Evolutionary conservation across 64 coral and sea anemone species (phyloP), one percentile per base, ranked within the genome.

Genomic region (Montipora efflorescens): DNA sequence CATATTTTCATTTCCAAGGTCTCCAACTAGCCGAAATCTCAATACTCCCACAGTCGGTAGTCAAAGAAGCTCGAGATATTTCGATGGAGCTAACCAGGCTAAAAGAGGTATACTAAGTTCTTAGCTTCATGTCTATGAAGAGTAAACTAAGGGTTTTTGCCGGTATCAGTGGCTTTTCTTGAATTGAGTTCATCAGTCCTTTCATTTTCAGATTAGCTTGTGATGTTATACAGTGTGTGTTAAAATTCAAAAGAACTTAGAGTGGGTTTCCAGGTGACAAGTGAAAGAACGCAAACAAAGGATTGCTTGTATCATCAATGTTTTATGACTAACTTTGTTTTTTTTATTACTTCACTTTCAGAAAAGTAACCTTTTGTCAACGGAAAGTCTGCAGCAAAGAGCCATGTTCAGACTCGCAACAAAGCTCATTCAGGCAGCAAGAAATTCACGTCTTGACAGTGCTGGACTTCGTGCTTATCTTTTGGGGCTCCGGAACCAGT

Each of bases 1-100:
- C 57, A 36, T 2, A 36, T 22, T 47, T 36, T 67, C 10, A 12
- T 52, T 47, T 76, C 20, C 51, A 16, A 98, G 98, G 98, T 67
- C 75, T 99, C 44, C 95, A 96, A 48, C 87, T 99, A 3, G 98
- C 98, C 49, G 95, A 99, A 82, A 75, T 99, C 66, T 99, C 98
- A 13, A 89, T 92, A 47, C 67, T 99, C 21, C 98, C 98, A 20
- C 77, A 76, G 64, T 92, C 92, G 1, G 82, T 99, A 43, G 73
- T 99, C 47, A 82, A 48, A 55, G 87, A 87, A 10, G 98, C 95
- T 67, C 89, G 90, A 36, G 92, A 89, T 57, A 87, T 96, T 74
- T 96, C 98, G 69, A 96, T 28, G 16, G 66, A 86, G 21, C 68
- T 86, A 18, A 46, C 49, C 16, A 89, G 52, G 25, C 57, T 61